phyloP scores from a whole-genome alignment of 2,113 vertebrate genomes.

The Brachionichthys hirsutus region DNA sequence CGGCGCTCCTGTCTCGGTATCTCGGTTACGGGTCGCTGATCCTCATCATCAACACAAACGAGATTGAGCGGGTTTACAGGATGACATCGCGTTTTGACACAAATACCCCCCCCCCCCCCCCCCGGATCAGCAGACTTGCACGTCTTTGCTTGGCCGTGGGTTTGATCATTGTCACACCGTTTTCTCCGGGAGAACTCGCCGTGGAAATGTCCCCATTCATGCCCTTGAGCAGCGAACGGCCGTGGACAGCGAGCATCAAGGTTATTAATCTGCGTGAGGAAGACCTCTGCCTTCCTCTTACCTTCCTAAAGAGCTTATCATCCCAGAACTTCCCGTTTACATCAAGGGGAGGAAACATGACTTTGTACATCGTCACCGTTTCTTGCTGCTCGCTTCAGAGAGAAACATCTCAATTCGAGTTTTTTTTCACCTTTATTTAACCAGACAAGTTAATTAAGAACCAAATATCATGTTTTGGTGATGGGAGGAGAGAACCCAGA shows the following conservation, averaged over 20 bases:
- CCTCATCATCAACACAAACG: neutral
- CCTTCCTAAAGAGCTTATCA: constrained; percentile 42
- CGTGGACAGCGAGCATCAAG: constrained; percentile 16
- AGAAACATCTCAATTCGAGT: constrained; percentile 17
- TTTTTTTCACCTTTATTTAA: too few relatives aligned
- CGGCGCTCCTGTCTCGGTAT: neutral
- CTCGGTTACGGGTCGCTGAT: constrained; percentile 1
- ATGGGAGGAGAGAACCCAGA: too few relatives aligned
- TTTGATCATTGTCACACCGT: constrained; percentile 4
- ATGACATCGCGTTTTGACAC: neutral
- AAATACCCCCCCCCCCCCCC: neutral
- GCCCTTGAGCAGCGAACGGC: constrained; percentile 31
- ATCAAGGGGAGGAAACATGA: constrained; percentile 13
- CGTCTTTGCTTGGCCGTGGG: neutral
- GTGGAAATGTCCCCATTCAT: constrained; percentile 40
- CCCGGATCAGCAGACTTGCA: too few relatives aligned
- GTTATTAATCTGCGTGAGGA: constrained; percentile 38
- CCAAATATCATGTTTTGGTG: too few relatives aligned
- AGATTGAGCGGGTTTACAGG: neutral
- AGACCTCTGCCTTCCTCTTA: constrained; percentile 31
- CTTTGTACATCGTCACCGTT: constrained; percentile 3
- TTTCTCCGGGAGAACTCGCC: constrained; percentile 22
- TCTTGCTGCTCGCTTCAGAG: neutral
- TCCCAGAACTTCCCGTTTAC: constrained; percentile 20
- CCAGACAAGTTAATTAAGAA: too few relatives aligned